Percentiles rank a stretch among this genome's conserved stretches.
These are phyloP conservation scores for Luehdorfia chinensis DNA, from an alignment of 1,140 invertebrate species.

Conservation along the genomic window DNA sequence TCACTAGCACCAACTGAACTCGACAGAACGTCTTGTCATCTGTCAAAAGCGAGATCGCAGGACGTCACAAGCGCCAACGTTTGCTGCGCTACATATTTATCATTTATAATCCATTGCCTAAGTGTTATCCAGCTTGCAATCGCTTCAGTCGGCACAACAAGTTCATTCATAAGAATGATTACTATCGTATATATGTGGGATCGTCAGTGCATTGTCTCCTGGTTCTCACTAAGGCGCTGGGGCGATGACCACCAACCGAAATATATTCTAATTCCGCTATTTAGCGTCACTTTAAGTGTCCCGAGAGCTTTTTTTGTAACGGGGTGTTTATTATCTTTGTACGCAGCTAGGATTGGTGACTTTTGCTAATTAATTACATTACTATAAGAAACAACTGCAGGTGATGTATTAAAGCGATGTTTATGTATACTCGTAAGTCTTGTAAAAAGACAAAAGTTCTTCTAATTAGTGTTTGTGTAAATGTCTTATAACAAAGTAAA, in stretches of 20 bases:
- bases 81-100: constrained; percentile 10
- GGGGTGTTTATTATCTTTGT: background rate
- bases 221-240: constrained; percentile 26
- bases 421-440: too few relatives aligned
- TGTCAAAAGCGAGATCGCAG: too few relatives aligned
- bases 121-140: constrained; percentile 35
- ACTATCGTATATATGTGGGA: constrained; percentile 39
- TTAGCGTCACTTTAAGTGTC: constrained; percentile 16
- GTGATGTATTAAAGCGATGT: too few relatives aligned
- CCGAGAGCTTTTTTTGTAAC: constrained; percentile 11
- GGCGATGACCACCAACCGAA: constrained; percentile 31
- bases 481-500: too few relatives aligned
- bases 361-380: constrained; percentile 4
- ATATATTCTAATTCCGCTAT: constrained; percentile 24
- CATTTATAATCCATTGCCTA: constrained; percentile 37
- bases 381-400: background rate
- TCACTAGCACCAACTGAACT: too few relatives aligned
- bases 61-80: too few relatives aligned
- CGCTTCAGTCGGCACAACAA: constrained; percentile 25
- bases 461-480: too few relatives aligned
- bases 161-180: constrained; percentile 41
- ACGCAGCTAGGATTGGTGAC: background rate
- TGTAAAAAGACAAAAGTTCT: too few relatives aligned
- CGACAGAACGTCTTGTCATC: too few relatives aligned
- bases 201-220: constrained; percentile 33